Base-by-base conservation (phyloP, 2,888 invertebrate species). In the Abrostola triplasia region DNA sequence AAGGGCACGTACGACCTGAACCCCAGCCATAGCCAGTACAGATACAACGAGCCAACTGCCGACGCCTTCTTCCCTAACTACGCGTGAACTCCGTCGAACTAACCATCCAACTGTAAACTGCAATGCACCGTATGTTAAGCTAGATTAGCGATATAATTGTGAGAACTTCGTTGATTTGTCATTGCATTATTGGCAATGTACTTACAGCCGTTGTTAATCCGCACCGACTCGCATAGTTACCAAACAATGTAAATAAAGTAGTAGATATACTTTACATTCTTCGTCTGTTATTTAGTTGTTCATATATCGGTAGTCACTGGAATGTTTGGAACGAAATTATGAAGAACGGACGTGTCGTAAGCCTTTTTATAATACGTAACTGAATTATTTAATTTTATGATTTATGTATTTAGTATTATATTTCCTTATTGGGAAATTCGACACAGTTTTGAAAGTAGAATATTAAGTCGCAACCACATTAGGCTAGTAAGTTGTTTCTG, bases 51-150 rank as follows among this genome's bases (percentile, higher is more conserved):
- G 55, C 77, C 81, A 0, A 83, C 78, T 36, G 77, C 77, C 0
- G 88, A 90, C 13, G 83, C 83, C 0, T 91, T 88, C 78, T 91
- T 91, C 75, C 84, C 88, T 0, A 89, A 80, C 75, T 91, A 88
- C 78, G 82, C 88, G 61, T 89, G 76, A 82, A 49, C 10, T 49
- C 0, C 38, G 9, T 8, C 12, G 42, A 11, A 4, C 12, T 12
- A 0, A 10, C 10, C 37, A 52, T 11, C 40, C 40, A 42, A 24
- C 24, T 48, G 42, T 63, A 5, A 57, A 24, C 53, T 55, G 47
- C 77, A 77, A 73, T 70, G 72, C 79, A 76, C 70, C 70, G 50
- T 59, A 56, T 60, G 47, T 61, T 64, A 55, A 41, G 40, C 5
- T 35, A 41, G 37, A 36, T 11, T 50, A 57, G 36, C 7, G 11